Evolutionary conservation across 1,140 invertebrate genomes (phyloP), one percentile per base, ranked within the genome.

Genomic region (Carposina sasakii): DNA sequence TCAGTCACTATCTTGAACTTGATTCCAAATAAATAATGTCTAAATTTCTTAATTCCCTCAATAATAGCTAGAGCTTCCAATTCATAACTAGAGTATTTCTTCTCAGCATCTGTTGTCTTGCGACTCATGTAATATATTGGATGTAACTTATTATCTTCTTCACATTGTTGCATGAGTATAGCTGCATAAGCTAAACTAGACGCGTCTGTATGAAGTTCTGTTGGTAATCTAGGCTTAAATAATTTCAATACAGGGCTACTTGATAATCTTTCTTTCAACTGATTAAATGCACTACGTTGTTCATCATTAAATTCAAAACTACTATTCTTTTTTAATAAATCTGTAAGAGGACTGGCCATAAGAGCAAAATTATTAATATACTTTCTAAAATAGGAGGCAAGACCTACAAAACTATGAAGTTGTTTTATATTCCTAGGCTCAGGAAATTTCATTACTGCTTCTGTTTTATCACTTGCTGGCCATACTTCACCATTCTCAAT

Each of bases 21-120:
- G 40, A 54, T 75, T 22, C 74, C 74, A 26, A 76, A 57, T 13
- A 88, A 55, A 60, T 84, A 88, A 17, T 70, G 52, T 50, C 58
- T 41, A 48, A 69, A 66, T 24, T 67, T 66, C 20, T 52, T 49
- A 6, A 71, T 23, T 9, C 54, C 57, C 31, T 60, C 31, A 13
- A 67, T 48, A 10, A 63, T 42, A 5, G 60, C 60, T 16, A 67
- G 36, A 20, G 51, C 50, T 47, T 70, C 66, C 6, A 72, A 42
- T 24, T 63, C 52, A 50, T 67, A 66, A 15, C 57, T 60, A 46
- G 58, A 43, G 41, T 63, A 73, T 28, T 60, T 70, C 16, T 51
- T 46, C 48, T 72, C 65, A 2, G 47, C 26, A 4, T 43, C n/a
- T 2, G 48, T 59, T 9, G 76, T 83, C 34, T 50, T 57, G 23